phyloP scores from a whole-genome alignment of 2,113 vertebrate genomes.

The Pitta sordida region DNA sequence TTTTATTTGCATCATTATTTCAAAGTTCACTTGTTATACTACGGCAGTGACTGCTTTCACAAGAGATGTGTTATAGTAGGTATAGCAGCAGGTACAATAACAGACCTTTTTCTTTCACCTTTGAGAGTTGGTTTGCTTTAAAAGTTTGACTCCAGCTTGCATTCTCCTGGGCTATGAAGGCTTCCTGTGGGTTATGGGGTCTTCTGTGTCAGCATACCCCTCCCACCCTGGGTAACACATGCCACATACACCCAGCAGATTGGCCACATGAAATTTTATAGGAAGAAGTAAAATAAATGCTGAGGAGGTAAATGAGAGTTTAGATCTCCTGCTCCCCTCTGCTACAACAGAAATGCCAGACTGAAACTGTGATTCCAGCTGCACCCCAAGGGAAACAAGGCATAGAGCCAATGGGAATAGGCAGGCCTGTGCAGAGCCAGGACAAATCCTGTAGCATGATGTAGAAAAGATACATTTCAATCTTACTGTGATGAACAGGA shows the following conservation, averaged over 20 bases:
- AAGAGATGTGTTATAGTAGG: background rate
- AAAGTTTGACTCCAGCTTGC: background rate
- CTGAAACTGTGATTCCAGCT: background rate
- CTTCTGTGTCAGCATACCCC: background rate
- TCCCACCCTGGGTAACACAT: background rate
- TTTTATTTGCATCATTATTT: background rate
- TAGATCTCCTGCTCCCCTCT: background rate
- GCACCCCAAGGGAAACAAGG: background rate
- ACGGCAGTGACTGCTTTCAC: background rate
- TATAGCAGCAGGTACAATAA: fast-evolving
- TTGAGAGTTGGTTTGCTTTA: background rate
- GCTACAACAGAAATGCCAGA: background rate
- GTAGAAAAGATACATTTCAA: background rate
- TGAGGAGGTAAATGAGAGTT: background rate
- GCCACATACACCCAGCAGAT: background rate
- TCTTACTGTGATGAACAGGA: background rate
- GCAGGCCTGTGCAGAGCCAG: background rate
- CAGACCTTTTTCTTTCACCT: background rate
- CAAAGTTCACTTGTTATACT: background rate
- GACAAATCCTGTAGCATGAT: background rate
- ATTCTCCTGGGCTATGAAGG: background rate
- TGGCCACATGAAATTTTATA: fast-evolving
- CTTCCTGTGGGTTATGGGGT: fast-evolving
- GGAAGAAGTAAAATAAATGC: background rate
- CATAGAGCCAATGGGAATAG: background rate